Conservation (phyloP, 2,888 invertebrate species). For the Pollenia labialis region DNA sequence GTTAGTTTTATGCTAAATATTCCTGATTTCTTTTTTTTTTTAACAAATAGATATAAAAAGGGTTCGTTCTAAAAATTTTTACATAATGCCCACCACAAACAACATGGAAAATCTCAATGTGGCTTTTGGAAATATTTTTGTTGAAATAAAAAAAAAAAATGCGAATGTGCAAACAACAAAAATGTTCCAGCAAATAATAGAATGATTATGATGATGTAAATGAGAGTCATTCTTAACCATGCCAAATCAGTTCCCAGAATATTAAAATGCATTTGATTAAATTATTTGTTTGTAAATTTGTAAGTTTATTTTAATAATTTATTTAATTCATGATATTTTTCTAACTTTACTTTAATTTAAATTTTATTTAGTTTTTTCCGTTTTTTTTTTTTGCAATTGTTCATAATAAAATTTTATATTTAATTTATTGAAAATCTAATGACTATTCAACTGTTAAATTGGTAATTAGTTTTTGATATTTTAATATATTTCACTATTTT, state of each 20-base stretch:
- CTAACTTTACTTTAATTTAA: constrained; percentile 24
- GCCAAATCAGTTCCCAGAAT: neutral
- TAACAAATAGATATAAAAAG: constrained; percentile 34
- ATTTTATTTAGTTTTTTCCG: constrained; percentile 10
- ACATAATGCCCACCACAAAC: constrained; percentile 72
- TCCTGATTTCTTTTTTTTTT: constrained; percentile 44
- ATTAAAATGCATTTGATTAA: constrained; percentile 27
- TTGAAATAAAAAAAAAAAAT: constrained; percentile 19
- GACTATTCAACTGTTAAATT: constrained; percentile 70
- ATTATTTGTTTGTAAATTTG: constrained; percentile 13
- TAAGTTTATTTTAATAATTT: constrained; percentile 1
- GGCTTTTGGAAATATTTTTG: constrained; percentile 68
- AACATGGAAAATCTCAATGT: constrained; percentile 72
- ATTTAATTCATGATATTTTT: constrained; percentile 4
- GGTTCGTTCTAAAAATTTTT: constrained; percentile 63
- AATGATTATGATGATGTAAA: constrained; percentile 30
- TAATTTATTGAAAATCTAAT: constrained; percentile 68
- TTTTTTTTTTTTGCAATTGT: neutral
- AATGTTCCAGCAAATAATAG: constrained; percentile 21
- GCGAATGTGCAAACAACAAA: constrained; percentile 21
- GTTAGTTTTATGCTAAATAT: constrained; percentile 66
- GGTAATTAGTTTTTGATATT: constrained; percentile 68
- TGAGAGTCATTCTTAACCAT: neutral
- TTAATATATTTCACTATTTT: constrained; percentile 54
- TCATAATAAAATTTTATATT: constrained; percentile 66